Percentiles rank a stretch among this genome's conserved stretches.
Evolutionary conservation across 2,888 invertebrate genomes (phyloP).

Genomic region (Cantharis rustica): DNA sequence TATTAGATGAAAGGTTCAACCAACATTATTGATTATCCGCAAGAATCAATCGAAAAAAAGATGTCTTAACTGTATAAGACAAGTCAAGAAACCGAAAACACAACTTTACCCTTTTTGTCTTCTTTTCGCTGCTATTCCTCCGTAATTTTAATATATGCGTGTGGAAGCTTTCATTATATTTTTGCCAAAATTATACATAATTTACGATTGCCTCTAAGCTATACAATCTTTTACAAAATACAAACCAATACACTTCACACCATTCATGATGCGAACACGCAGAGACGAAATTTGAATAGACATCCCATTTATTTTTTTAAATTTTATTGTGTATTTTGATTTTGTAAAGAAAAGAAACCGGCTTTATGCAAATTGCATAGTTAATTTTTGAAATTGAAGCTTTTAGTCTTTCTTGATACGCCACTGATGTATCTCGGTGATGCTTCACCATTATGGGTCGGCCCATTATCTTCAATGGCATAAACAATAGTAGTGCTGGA

Average conservation of each 20-base stretch:
- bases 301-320: background rate
- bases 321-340: background rate
- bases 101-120: background rate
- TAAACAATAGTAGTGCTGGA: conserved; percentile 42
- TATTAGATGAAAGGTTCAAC: conserved; percentile 21
- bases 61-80: background rate
- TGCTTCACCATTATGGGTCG: conserved; percentile 11
- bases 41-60: conserved; percentile 7
- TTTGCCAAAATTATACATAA: conserved; percentile 13
- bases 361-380: background rate
- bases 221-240: conserved; percentile 3
- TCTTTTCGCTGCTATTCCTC: background rate
- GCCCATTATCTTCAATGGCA: conserved; percentile 41
- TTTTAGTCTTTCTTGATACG: background rate
- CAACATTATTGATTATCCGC: conserved; percentile 16
- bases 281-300: background rate
- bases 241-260: background rate
- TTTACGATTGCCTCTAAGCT: conserved; percentile 21
- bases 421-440: background rate
- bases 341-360: background rate
- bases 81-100: conserved; percentile 3
- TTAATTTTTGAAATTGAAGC: background rate
- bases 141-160: background rate
- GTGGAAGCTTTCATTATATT: conserved; percentile 1
- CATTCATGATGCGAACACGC: conserved; percentile 2